Conservation (phyloP, 2,113 vertebrate species). For the Psittacula cyanocephala region DNA sequence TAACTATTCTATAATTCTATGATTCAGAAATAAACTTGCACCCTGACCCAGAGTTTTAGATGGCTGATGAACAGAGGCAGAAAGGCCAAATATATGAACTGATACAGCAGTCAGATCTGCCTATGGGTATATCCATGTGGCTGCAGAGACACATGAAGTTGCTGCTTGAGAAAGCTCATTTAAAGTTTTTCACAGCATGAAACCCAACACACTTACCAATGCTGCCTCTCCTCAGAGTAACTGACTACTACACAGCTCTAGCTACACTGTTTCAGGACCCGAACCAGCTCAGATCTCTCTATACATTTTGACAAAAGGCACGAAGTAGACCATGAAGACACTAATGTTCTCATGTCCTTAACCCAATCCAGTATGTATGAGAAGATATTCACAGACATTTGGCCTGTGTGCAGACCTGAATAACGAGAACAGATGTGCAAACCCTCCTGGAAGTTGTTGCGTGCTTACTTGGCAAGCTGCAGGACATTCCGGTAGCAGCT, state of each 20-base stretch:
- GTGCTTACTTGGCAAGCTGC: constrained; percentile 86
- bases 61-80: not conserved
- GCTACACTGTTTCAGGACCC: rapidly evolving
- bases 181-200: not conserved
- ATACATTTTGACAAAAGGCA: not conserved
- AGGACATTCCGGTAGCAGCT: constrained; percentile 95
- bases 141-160: not conserved
- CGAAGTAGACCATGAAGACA: rapidly evolving
- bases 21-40: not conserved
- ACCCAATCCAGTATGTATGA: rapidly evolving
- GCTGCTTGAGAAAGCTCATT: not conserved
- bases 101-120: not conserved
- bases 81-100: not conserved
- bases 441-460: rapidly evolving
- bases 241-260: not conserved
- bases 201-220: not conserved
- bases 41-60: not conserved
- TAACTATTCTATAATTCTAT: too few relatives aligned
- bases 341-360: not conserved
- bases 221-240: not conserved
- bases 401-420: not conserved
- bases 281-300: not conserved
- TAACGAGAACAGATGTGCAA: not conserved
- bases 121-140: rapidly evolving
- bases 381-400: not conserved